phyloP scores from a whole-genome alignment of 2,888 invertebrate genomes.

The Deilephila elpenor region DNA sequence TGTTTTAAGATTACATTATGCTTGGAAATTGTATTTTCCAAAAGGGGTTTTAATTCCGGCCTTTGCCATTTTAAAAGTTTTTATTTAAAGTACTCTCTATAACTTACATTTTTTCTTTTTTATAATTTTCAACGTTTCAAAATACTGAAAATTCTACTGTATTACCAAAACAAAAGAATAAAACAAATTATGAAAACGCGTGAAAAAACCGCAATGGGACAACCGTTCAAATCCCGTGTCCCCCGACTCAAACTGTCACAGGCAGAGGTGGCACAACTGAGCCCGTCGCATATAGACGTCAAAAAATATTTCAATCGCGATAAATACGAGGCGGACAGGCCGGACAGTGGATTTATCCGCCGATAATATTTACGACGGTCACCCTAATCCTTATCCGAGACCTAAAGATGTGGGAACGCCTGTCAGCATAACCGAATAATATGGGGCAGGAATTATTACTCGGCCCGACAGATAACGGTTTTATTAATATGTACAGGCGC shows the following conservation, averaged over 20 bases:
- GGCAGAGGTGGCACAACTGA: not conserved
- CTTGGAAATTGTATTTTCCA: no score
- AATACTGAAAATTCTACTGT: no score
- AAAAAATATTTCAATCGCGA: constrained; percentile 25
- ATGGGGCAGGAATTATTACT: constrained; percentile 2
- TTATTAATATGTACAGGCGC: constrained; percentile 29
- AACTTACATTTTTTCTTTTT: no score
- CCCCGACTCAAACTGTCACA: not conserved
- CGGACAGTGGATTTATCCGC: constrained; percentile 25
- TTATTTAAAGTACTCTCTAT: no score
- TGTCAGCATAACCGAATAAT: constrained; percentile 22
- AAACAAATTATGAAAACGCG: no score
- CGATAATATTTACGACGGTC: constrained; percentile 29
- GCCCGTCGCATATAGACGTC: not conserved
- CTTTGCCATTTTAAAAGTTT: no score
- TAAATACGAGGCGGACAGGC: not conserved
- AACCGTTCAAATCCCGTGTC: not conserved
- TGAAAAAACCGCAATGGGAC: not conserved
- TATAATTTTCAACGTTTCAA: no score
- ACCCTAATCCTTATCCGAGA: constrained; percentile 10
- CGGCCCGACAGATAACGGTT: constrained; percentile 3
- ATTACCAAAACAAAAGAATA: no score
- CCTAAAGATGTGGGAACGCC: constrained; percentile 12
- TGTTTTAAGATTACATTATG: no score
- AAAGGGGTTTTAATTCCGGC: no score